Conservation (phyloP, 2,797 vertebrate genomes). For the Petrocephalus schoutedeni region DNA sequence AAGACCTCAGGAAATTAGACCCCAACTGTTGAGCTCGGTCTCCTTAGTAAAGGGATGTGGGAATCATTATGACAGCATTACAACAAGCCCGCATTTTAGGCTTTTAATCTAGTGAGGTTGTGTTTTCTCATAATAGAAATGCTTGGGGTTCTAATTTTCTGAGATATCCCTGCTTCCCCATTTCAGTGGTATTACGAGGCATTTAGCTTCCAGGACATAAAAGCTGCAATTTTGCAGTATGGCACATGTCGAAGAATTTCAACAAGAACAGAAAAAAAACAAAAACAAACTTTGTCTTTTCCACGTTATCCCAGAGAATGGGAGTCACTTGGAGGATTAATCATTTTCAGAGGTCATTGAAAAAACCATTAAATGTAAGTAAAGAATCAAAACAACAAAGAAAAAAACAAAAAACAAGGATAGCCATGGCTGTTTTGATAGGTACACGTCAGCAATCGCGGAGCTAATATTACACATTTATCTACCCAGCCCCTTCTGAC, state of each 20-base stretch:
- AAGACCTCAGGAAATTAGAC: not conserved
- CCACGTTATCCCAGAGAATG: not conserved
- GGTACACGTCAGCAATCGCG: not conserved
- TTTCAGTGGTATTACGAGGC: not conserved
- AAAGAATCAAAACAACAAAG: not conserved
- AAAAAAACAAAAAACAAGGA: not conserved
- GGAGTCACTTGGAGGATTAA: not conserved
- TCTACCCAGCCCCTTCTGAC: not conserved
- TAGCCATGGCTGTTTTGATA: not conserved
- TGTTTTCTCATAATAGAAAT: not conserved
- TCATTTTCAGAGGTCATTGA: not conserved
- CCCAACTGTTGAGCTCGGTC: not conserved
- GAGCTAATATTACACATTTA: conserved; percentile 1
- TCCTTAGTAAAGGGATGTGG: not conserved
- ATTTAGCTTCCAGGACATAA: not conserved
- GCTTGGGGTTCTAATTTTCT: conserved; percentile 4
- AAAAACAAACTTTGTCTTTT: not conserved
- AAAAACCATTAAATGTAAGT: not conserved
- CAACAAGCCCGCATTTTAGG: not conserved
- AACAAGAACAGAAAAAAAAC: not conserved
- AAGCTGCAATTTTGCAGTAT: not conserved
- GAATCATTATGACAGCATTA: not conserved
- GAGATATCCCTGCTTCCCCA: not conserved
- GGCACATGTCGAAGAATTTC: not conserved
- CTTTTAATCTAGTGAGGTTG: not conserved